Evolutionary conservation across 1,140 invertebrate species (phyloP).

Genomic region (Nasonia longicornis): DNA sequence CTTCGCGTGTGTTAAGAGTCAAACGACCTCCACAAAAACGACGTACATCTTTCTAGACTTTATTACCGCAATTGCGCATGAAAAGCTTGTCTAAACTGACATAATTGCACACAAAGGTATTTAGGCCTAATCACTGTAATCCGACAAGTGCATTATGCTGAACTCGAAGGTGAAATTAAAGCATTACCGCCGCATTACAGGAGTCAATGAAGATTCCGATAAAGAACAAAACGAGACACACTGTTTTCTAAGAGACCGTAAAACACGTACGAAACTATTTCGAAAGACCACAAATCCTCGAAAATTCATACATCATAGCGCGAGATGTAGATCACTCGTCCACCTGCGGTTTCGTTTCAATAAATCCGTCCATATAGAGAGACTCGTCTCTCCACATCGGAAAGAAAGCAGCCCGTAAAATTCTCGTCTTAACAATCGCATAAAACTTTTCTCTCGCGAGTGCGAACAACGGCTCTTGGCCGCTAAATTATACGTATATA

Average conservation of each 20-base stretch:
- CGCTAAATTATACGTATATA: not conserved
- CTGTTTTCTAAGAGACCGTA: not conserved
- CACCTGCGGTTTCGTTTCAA: not conserved
- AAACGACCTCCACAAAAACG: too few relatives aligned
- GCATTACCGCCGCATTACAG: not conserved
- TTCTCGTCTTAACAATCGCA: not conserved
- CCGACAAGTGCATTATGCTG: not conserved
- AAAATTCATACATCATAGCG: not conserved
- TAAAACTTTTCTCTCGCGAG: not conserved
- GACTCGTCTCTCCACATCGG: not conserved
- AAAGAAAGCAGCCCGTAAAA: not conserved
- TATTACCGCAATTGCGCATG: not conserved
- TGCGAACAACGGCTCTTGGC: not conserved
- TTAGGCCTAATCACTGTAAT: conserved; percentile 1
- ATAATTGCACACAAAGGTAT: not conserved
- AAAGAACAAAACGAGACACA: not conserved
- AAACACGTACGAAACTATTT: too few relatives aligned
- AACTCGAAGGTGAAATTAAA: not conserved
- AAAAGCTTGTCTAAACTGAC: not conserved
- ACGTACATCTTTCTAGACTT: too few relatives aligned
- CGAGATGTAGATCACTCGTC: too few relatives aligned
- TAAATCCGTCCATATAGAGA: not conserved
- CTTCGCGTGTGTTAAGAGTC: too few relatives aligned
- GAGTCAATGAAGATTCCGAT: not conserved
- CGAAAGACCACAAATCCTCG: not conserved